These are phyloP conservation scores for Centrocercus urophasianus DNA, from an alignment of 2,113 vertebrate species.

Conservation along the genomic window DNA sequence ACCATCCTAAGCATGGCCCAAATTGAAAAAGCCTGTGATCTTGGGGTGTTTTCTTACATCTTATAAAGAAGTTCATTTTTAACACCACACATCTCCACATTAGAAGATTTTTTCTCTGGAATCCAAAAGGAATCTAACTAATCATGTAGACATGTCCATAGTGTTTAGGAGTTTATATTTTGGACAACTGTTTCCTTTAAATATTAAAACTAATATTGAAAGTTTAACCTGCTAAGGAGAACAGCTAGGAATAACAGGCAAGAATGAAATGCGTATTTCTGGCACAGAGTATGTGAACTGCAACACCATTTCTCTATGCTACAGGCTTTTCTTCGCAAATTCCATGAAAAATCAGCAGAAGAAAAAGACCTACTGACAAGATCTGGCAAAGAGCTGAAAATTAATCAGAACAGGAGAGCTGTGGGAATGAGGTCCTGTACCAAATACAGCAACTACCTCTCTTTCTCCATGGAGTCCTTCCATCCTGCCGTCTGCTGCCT, in stretches of 20 bases:
- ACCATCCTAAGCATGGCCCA: not conserved
- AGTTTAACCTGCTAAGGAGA: not conserved
- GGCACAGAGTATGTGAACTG: not conserved
- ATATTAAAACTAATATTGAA: not conserved
- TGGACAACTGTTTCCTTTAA: not conserved
- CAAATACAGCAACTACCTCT: not conserved
- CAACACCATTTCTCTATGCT: not conserved
- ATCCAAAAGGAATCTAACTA: not conserved
- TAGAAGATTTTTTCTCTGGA: not conserved
- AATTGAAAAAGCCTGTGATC: not conserved
- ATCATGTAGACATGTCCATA: not conserved
- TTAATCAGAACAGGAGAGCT: not conserved
- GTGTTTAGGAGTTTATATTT: not conserved
- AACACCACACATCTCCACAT: not conserved
- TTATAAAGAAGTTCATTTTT: not conserved
- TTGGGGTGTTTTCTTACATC: not conserved
- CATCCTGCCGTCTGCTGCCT: not conserved
- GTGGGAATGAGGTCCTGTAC: not conserved
- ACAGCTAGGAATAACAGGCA: not conserved
- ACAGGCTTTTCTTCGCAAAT: not conserved
- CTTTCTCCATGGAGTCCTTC: not conserved
- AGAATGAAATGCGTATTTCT: not conserved
- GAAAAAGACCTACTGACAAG: not conserved
- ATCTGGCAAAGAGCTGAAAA: not conserved
- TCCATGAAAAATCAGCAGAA: not conserved